phyloP scores from a whole-genome alignment of 2,113 vertebrate species.

The Coracopsis vasa region DNA sequence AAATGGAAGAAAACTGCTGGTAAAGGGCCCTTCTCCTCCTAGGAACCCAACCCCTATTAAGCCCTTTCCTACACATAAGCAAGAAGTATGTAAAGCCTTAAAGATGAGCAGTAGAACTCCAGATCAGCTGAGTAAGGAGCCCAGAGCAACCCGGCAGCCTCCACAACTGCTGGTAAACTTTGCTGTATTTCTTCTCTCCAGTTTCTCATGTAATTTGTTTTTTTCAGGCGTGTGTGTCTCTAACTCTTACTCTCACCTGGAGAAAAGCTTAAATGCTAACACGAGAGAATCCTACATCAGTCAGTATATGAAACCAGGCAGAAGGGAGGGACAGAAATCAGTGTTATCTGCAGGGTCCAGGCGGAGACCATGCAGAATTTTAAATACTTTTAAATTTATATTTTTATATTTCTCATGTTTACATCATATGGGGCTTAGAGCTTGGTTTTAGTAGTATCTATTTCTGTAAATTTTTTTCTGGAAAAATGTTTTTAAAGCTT shows the following conservation, averaged over 20 bases:
- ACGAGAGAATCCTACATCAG: background rate
- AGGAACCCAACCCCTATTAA: background rate
- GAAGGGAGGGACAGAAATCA: background rate
- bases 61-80: accelerated
- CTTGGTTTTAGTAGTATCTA: background rate
- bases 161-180: background rate
- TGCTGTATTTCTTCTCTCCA: background rate
- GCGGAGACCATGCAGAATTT: background rate
- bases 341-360: background rate
- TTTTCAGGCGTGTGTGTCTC: background rate
- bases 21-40: background rate
- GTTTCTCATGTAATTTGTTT: background rate
- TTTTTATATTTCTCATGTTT: background rate
- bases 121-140: background rate
- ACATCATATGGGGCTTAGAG: background rate
- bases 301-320: background rate
- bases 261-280: background rate
- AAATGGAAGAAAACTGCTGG: background rate
- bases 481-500: background rate
- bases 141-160: background rate
- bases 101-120: background rate
- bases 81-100: background rate
- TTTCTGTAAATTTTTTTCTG: background rate
- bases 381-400: background rate
- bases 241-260: background rate